Evolutionary conservation across 30 jellyfish, hydroid and myxozoan species (phyloP).

Genomic region (Nemopilema nomurai): DNA sequence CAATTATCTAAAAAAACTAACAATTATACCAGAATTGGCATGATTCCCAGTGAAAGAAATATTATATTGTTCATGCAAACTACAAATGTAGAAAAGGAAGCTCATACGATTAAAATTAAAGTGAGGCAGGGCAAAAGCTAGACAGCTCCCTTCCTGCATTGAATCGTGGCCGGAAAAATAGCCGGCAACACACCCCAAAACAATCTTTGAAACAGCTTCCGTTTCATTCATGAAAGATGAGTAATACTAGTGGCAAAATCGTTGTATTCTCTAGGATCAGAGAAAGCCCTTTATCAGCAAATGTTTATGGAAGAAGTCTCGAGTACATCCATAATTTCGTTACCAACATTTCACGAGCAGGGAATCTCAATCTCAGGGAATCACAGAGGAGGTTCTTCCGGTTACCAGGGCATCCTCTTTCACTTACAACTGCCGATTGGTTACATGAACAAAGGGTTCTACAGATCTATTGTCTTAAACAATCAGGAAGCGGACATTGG

Average conservation of each 20-base stretch:
- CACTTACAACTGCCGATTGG: constrained; percentile 9
- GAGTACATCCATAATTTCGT: too few species aligned
- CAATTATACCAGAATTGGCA: too few species aligned
- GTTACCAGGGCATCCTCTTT: constrained; percentile 31
- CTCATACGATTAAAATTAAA: background rate
- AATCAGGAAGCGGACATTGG: constrained; percentile 70
- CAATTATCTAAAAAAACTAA: too few species aligned
- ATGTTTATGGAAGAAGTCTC: too few species aligned
- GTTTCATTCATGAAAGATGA: background rate
- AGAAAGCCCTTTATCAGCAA: background rate
- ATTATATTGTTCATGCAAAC: background rate
- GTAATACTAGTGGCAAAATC: background rate
- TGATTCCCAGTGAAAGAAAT: too few species aligned
- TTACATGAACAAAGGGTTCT: constrained; percentile 10
- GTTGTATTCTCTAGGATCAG: too few species aligned
- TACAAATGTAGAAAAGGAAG: background rate
- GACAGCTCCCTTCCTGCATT: background rate
- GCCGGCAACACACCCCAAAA: background rate
- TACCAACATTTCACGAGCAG: background rate
- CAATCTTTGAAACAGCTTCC: background rate
- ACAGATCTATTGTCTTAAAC: constrained; percentile 47
- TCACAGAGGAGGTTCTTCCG: constrained; percentile 22
- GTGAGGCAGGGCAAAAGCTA: background rate
- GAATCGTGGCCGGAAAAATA: background rate
- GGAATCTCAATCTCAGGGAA: background rate